phyloP scores from a whole-genome alignment of 2,888 invertebrate genomes.

The Dromius quadrimaculatus region DNA sequence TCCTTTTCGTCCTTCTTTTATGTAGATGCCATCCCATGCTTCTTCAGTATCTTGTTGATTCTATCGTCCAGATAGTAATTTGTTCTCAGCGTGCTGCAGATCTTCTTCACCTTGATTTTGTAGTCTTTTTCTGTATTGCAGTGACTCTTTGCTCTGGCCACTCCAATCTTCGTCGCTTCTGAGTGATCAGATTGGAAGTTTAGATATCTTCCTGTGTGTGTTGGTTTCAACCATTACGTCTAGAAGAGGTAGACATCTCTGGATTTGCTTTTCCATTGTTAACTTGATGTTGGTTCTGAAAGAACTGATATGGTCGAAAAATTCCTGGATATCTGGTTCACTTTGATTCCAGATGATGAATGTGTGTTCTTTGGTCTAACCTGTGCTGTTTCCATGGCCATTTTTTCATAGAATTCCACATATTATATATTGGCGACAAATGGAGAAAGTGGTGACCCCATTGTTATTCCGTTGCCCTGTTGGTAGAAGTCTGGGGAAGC shows the following conservation, averaged over 20 bases:
- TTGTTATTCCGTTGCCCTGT: no score
- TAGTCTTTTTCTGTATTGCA: no score
- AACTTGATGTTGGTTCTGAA: slow-evolving; percentile 17
- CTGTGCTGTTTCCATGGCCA: neutral
- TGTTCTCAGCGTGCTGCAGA: no score
- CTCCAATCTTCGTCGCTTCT: neutral
- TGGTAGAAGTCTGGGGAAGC: no score
- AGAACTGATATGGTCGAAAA: neutral
- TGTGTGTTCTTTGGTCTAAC: slow-evolving; percentile 14
- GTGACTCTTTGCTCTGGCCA: no score
- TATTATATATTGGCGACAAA: slow-evolving; percentile 14
- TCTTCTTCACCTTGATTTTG: no score
- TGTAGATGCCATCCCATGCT: no score
- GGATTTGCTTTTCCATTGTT: slow-evolving; percentile 5
- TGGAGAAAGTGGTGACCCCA: slow-evolving; percentile 22
- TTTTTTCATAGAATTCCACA: slow-evolving; percentile 10
- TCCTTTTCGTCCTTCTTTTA: no score
- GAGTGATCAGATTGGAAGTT: slow-evolving; percentile 9
- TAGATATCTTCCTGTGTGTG: slow-evolving; percentile 7
- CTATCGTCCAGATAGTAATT: no score
- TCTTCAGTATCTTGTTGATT: no score
- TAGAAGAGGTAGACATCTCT: neutral
- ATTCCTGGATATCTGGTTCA: slow-evolving; percentile 14
- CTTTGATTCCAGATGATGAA: slow-evolving; percentile 22
- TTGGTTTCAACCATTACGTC: slow-evolving; percentile 13